Evolutionary conservation across 1,140 invertebrate genomes (phyloP).

Genomic region (Chelonus insularis): DNA sequence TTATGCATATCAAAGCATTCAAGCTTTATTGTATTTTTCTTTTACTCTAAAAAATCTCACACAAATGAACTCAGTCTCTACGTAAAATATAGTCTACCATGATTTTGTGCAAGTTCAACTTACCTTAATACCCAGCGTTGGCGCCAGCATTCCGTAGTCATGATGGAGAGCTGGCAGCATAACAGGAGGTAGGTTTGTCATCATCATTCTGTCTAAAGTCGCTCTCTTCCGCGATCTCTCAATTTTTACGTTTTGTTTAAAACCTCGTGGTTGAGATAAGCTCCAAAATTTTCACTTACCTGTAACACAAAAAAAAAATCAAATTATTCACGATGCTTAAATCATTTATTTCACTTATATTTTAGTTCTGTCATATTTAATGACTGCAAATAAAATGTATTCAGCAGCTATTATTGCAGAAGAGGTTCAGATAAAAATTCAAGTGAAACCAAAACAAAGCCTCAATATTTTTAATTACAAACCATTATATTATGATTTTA

Average conservation of each 20-base stretch:
- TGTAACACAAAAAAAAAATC: conserved; percentile 43
- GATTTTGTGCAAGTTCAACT: conserved; percentile 27
- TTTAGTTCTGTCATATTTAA: too few relatives aligned
- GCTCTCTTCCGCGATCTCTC: conserved; percentile 25
- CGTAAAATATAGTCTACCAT: too few relatives aligned
- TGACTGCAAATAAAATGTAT: too few relatives aligned
- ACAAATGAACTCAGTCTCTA: too few relatives aligned
- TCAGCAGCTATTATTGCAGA: too few relatives aligned
- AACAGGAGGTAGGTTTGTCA: conserved; percentile 59
- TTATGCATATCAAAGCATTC: neutral
- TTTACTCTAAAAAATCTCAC: too few relatives aligned
- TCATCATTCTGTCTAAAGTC: conserved; percentile 56
- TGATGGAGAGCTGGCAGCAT: conserved; percentile 57
- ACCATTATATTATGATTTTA: too few relatives aligned
- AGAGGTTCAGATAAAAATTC: too few relatives aligned
- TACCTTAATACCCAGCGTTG: conserved; percentile 59
- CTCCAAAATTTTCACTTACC: conserved; percentile 53
- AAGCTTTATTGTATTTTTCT: neutral
- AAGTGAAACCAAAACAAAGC: too few relatives aligned
- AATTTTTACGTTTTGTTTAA: conserved; percentile 24
- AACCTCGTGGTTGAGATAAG: conserved; percentile 37
- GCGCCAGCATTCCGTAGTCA: conserved; percentile 57
- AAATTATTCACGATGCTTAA: neutral
- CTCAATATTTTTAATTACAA: too few relatives aligned
- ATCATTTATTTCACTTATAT: too few relatives aligned